Evolutionary conservation across 2,797 vertebrate species (phyloP).

Genomic region (Ceryle rudis): DNA sequence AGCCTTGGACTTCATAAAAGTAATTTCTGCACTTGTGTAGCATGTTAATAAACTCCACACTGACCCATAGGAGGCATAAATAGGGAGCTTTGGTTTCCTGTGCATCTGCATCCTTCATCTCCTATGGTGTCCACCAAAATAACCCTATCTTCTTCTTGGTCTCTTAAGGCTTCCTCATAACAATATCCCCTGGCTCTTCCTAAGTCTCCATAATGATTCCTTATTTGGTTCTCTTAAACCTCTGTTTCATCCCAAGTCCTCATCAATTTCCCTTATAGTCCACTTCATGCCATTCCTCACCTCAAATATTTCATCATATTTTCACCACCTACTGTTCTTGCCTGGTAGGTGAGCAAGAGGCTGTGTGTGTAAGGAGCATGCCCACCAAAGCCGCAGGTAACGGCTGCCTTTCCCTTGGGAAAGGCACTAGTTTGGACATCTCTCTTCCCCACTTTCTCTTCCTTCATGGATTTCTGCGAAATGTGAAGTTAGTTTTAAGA

Average conservation of each 20-base stretch:
- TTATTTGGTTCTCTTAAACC: neutral
- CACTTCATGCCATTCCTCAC: neutral
- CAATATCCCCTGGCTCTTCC: neutral
- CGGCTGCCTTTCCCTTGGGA: neutral
- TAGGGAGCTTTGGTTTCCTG: neutral
- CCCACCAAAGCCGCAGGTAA: neutral
- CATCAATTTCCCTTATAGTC: neutral
- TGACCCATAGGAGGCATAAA: neutral
- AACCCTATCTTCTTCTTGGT: neutral
- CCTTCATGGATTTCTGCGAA: neutral
- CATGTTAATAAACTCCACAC: neutral
- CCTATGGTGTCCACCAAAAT: neutral
- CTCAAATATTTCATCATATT: neutral
- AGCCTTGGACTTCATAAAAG: neutral
- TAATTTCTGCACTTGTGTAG: accelerated
- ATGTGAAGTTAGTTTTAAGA: neutral
- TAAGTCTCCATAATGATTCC: neutral
- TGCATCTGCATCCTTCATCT: neutral
- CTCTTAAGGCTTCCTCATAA: neutral
- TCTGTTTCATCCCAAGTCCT: neutral
- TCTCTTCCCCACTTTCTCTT: neutral
- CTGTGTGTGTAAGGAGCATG: neutral
- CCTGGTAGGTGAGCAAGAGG: neutral
- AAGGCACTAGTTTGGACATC: neutral
- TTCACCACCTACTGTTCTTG: neutral